A percentile compares a stretch with the other conserved stretches of the same genome.
Conservation (phyloP, 2,888 invertebrate genomes). For the Aspidiotus rigidus region DNA sequence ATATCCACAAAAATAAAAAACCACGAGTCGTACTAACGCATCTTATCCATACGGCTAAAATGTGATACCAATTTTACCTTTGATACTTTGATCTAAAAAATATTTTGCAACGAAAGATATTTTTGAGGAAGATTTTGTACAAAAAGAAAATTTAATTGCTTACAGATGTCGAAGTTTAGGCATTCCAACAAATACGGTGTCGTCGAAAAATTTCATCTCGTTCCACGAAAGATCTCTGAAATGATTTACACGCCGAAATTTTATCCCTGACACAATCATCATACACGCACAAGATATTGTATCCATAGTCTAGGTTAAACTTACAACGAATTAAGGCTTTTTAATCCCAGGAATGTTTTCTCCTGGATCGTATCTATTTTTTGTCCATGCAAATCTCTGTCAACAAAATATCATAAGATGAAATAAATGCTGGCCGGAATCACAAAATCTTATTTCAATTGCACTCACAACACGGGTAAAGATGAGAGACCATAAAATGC, state of each 20-base stretch:
- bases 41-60: too few relatives aligned
- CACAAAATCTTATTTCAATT: conserved; percentile 3
- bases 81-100: too few relatives aligned
- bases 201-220: conserved; percentile 38
- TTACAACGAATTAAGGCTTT: conserved; percentile 39
- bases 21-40: too few relatives aligned
- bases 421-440: too few relatives aligned
- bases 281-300: too few relatives aligned
- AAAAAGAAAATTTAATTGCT: too few relatives aligned
- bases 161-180: conserved; percentile 39
- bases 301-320: conserved; percentile 30
- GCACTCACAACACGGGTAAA: conserved; percentile 44
- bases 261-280: too few relatives aligned
- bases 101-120: too few relatives aligned
- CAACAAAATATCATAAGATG: neutral
- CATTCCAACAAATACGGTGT: conserved; percentile 40
- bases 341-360: conserved; percentile 39
- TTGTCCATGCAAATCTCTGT: conserved; percentile 38
- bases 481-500: conserved; percentile 43
- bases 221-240: conserved; percentile 40
- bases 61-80: too few relatives aligned
- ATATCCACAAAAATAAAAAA: too few relatives aligned
- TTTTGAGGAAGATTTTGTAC: too few relatives aligned
- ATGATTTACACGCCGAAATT: conserved; percentile 30
- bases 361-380: conserved; percentile 37